A percentile compares a stretch with the other conserved stretches of the same genome.
Conservation (phyloP, 1,140 invertebrate species). For the Scaptodrosophila lebanonensis region DNA sequence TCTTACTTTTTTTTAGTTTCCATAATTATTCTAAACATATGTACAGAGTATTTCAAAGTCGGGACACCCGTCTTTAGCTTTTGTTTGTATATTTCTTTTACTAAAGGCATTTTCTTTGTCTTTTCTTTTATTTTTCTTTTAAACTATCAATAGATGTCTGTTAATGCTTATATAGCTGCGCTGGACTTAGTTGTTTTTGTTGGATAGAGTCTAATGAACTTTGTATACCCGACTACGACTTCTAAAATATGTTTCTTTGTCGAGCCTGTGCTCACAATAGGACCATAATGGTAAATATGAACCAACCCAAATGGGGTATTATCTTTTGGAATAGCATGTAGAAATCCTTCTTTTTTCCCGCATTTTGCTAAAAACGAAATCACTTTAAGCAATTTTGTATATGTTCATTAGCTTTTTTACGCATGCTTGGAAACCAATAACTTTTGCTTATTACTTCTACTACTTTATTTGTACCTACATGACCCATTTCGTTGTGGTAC, state of each 20-base stretch:
- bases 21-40: too few species aligned
- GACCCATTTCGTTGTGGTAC: conserved; percentile 28
- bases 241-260: conserved; percentile 74
- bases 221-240: conserved; percentile 64
- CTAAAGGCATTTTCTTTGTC: too few species aligned
- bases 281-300: conserved; percentile 61
- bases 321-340: conserved; percentile 60
- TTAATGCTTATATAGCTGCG: conserved; percentile 42
- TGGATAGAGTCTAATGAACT: conserved; percentile 4
- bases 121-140: too few species aligned
- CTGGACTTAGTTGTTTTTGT: conserved; percentile 27
- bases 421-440: conserved; percentile 58
- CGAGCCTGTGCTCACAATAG: conserved; percentile 46
- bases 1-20: too few species aligned
- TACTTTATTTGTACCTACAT: conserved; percentile 42
- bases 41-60: too few species aligned
- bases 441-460: conserved; percentile 18
- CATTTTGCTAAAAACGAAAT: conserved; percentile 29
- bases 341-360: conserved; percentile 35
- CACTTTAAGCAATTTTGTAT: conserved; percentile 48
- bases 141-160: too few species aligned
- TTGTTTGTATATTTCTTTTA: too few species aligned
- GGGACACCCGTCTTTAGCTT: too few species aligned
- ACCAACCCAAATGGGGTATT: conserved; percentile 43
- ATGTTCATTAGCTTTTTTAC: conserved; percentile 33